Conservation (phyloP, 1,140 invertebrate species). For the Bombus fervidus region DNA sequence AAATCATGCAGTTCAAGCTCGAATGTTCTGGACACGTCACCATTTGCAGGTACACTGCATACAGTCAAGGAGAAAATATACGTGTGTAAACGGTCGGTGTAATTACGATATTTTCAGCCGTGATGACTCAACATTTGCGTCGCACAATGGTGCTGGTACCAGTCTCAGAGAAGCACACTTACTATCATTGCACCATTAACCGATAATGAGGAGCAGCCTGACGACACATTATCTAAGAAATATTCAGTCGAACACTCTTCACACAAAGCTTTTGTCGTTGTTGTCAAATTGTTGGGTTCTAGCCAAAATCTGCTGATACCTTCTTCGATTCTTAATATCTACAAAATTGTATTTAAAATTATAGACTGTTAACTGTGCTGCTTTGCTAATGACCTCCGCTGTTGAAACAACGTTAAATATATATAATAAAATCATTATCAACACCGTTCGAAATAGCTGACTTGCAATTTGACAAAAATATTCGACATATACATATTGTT, state of each 20-base stretch:
- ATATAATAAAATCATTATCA: not conserved
- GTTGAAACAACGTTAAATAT: too few species aligned
- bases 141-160: constrained; percentile 47
- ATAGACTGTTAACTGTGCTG: too few species aligned
- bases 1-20: not conserved
- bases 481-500: not conserved
- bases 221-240: constrained; percentile 3
- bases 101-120: constrained; percentile 55
- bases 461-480: not conserved
- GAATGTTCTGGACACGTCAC: constrained; percentile 44
- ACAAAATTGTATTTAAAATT: too few species aligned
- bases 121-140: constrained; percentile 62
- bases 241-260: not conserved
- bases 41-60: not conserved
- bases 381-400: too few species aligned
- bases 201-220: constrained; percentile 7
- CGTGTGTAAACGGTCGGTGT: not conserved
- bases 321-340: too few species aligned
- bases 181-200: constrained; percentile 49
- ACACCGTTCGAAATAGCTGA: not conserved
- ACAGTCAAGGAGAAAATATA: constrained; percentile 2
- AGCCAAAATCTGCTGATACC: too few species aligned
- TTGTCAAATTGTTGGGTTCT: too few species aligned
- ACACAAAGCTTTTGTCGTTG: not conserved
- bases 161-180: constrained; percentile 21